phyloP scores from a whole-genome alignment of 2,888 invertebrate genomes.

The Crepidodera aurea region DNA sequence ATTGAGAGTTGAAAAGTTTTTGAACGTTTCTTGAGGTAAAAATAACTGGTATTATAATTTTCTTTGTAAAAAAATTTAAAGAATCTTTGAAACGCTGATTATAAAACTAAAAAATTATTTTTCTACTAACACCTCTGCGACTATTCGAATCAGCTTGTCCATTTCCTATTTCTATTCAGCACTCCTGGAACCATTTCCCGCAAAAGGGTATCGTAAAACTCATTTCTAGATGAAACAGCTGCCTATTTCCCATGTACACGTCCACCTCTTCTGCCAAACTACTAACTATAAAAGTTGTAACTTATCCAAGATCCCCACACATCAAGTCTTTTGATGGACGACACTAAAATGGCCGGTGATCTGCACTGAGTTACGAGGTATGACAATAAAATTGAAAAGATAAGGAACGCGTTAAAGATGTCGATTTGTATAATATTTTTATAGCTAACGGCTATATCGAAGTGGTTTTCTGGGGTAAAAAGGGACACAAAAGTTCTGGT shows the following conservation, averaged over 20 bases:
- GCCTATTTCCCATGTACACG: slow-evolving; percentile 29
- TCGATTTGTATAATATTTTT: background rate
- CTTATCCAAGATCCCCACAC: background rate
- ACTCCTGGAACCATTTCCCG: slow-evolving; percentile 13
- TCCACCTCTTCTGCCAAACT: slow-evolving; percentile 14
- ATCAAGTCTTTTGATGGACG: slow-evolving; percentile 8
- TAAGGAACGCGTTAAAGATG: background rate
- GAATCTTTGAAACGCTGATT: too few species aligned
- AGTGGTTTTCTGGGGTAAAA: background rate
- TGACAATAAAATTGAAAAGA: background rate
- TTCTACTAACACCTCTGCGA: background rate
- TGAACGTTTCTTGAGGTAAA: too few species aligned
- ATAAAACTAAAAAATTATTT: too few species aligned
- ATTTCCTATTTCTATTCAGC: background rate
- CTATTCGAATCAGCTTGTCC: background rate
- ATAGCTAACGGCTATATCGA: too few species aligned
- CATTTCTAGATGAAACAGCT: slow-evolving; percentile 29
- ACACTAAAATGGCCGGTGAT: slow-evolving; percentile 1
- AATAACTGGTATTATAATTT: too few species aligned
- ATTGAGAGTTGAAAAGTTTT: too few species aligned
- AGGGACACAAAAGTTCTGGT: too few species aligned
- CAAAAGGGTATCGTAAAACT: slow-evolving; percentile 27
- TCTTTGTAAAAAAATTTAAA: too few species aligned
- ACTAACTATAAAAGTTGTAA: slow-evolving; percentile 33
- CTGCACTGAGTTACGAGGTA: background rate